Base-by-base conservation (phyloP, 2,888 invertebrate species). In the Erannis defoliaria region DNA sequence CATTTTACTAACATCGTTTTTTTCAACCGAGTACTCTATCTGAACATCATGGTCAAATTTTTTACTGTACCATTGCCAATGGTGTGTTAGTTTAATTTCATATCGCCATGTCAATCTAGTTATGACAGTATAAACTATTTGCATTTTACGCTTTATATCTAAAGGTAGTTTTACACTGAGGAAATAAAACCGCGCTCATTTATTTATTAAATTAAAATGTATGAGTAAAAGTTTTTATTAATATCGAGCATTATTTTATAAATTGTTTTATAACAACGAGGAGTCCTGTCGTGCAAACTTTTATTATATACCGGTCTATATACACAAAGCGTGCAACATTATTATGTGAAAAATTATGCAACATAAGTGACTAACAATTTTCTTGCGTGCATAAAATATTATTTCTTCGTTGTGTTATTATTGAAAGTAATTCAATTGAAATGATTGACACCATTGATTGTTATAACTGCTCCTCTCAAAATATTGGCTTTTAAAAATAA, bases 21-120 rank as follows among this genome's bases (percentile, higher is more conserved):
- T 54, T 54, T 23, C 23, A 1, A 26, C 3, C 21, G 23, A 23
- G 16, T 45, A 14, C 16, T 10, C n/a, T 46, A 19, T 31, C 12
- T 12, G 5, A 46, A n/a, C 14, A n/a, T 29, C 45, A 45, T 26
- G 46, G 46, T 46, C 49, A 35, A 29, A 40, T 49, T 23, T 40
- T 21, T 49, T 42, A 35, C 16, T 19, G 21, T 19, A 46, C 21
- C 35, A 29, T 40, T 37, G 42, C 23, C 62, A 53, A 62, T 57
- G 56, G 26, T 42, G 33, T 48, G 61, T 54, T 56, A 18, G 21
- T 48, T 9, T 12, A 40, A 12, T 29, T 29, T n/a, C 9, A 37
- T 57, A 62, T 62, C 62, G 42, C 56, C 21, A 38, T 62, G 8
- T 62, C 62, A 62, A 62, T 62, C 62, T 62, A 53, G 23, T 56